These are phyloP conservation scores for Drosophila quadrilineata DNA, from an alignment of 1,140 invertebrate genomes.

Conservation along the genomic window DNA sequence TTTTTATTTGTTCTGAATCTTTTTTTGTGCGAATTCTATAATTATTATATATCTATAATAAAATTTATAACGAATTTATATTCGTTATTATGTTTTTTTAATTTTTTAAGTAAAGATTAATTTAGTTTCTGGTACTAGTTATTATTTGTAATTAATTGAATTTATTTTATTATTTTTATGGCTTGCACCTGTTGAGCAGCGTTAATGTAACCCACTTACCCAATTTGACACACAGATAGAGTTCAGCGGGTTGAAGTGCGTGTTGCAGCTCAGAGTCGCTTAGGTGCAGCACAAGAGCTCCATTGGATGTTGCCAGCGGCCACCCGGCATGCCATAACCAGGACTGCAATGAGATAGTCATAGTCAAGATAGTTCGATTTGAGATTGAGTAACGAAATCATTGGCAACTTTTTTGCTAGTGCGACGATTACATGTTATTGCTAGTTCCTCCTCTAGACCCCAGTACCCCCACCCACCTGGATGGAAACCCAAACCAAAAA, in stretches of 20 bases:
- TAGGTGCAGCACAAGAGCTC: conserved; percentile 76
- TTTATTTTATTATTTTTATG: no score
- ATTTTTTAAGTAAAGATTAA: no score
- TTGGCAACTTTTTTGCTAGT: conserved; percentile 79
- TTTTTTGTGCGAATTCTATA: no score
- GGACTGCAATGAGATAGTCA: conserved; percentile 67
- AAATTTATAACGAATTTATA: no score
- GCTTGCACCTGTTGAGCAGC: no score
- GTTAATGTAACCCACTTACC: conserved; percentile 80
- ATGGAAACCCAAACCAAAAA: no score
- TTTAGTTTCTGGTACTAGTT: no score
- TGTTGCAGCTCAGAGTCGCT: conserved; percentile 71
- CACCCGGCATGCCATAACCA: conserved; percentile 80
- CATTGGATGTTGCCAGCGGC: conserved; percentile 75
- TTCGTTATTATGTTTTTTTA: no score
- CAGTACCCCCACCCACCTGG: no score
- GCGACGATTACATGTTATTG: conserved; percentile 68
- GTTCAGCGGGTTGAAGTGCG: conserved; percentile 66
- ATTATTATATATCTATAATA: no score
- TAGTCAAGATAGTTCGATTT: conserved; percentile 46
- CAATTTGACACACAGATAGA: conserved; percentile 80
- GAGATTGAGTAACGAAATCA: conserved; percentile 77
- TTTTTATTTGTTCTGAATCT: no score
- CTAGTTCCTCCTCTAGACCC: not conserved
- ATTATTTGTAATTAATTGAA: no score